Conservation (phyloP, 1,140 invertebrate genomes). For the Dolichoris vasculosae region DNA sequence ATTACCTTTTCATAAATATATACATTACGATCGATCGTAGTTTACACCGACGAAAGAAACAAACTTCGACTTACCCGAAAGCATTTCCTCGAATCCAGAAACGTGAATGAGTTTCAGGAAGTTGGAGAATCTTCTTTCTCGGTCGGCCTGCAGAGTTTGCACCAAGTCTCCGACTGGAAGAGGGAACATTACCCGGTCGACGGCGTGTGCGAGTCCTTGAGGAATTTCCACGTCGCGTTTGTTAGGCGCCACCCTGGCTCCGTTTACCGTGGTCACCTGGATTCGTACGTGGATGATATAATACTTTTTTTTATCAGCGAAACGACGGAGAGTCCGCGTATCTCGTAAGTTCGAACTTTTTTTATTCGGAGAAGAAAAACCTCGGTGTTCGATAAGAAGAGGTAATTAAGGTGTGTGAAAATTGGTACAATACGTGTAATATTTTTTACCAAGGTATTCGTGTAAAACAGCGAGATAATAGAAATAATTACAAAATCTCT, state of each 20-base stretch:
- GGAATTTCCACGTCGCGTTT: conserved; percentile 88
- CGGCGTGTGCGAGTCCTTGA: conserved; percentile 88
- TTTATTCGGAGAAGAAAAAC: not conserved
- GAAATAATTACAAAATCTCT: not conserved
- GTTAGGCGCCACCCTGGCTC: conserved; percentile 84
- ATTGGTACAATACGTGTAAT: not conserved
- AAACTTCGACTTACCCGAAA: conserved; percentile 76
- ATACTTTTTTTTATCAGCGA: not conserved
- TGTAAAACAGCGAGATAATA: not conserved
- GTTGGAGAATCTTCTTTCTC: conserved; percentile 84
- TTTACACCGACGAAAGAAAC: not conserved
- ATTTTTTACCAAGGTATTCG: not conserved
- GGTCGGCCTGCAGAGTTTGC: conserved; percentile 86
- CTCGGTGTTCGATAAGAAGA: not conserved
- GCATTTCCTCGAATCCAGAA: conserved; percentile 83
- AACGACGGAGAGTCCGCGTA: not conserved
- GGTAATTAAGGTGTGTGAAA: not conserved
- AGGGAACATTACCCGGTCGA: conserved; percentile 92
- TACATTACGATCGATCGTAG: not conserved
- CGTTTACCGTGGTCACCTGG: conserved; percentile 88
- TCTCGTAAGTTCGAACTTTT: not conserved
- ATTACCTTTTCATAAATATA: not conserved
- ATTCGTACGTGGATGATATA: not conserved
- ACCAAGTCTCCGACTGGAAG: conserved; percentile 87
- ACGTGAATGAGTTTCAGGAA: conserved; percentile 85